Conservation (phyloP, 2,888 invertebrate genomes). For the Eupithecia dodoneata region DNA sequence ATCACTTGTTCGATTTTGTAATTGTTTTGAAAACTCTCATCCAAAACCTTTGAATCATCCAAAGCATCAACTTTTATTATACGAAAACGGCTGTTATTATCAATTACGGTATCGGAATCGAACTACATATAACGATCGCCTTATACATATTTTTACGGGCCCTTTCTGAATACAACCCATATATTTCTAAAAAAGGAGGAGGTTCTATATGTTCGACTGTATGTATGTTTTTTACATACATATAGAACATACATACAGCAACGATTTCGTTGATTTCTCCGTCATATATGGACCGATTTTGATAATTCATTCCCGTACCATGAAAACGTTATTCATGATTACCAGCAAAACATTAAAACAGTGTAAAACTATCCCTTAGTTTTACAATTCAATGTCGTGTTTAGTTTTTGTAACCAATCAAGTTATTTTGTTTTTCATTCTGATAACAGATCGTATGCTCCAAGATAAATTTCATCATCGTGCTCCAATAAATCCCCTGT, state of each 20-base stretch:
- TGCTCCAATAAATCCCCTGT: neutral
- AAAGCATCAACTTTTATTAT: slow-evolving; percentile 29
- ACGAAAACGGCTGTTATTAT: slow-evolving; percentile 28
- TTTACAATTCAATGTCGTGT: too few relatives aligned
- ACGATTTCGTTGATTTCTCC: too few relatives aligned
- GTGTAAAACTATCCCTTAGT: too few relatives aligned
- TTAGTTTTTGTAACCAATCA: too few relatives aligned
- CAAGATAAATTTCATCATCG: neutral
- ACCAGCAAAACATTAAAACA: too few relatives aligned
- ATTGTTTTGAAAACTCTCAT: neutral
- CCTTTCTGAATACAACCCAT: slow-evolving; percentile 7
- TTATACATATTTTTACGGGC: slow-evolving; percentile 25
- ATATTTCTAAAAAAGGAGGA: too few relatives aligned
- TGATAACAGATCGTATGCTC: neutral
- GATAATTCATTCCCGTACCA: too few relatives aligned
- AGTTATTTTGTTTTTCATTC: neutral
- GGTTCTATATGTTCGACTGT: too few relatives aligned
- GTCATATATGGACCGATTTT: too few relatives aligned
- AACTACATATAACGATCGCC: slow-evolving; percentile 17
- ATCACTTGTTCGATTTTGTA: neutral
- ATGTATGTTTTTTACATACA: too few relatives aligned
- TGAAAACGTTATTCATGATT: too few relatives aligned
- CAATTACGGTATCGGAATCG: slow-evolving; percentile 25
- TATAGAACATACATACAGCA: too few relatives aligned
- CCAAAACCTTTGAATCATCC: slow-evolving; percentile 20